Evolutionary conservation across 2,888 invertebrate genomes (phyloP), one percentile per base, ranked within the genome.

Genomic region (Lasiommata megera): DNA sequence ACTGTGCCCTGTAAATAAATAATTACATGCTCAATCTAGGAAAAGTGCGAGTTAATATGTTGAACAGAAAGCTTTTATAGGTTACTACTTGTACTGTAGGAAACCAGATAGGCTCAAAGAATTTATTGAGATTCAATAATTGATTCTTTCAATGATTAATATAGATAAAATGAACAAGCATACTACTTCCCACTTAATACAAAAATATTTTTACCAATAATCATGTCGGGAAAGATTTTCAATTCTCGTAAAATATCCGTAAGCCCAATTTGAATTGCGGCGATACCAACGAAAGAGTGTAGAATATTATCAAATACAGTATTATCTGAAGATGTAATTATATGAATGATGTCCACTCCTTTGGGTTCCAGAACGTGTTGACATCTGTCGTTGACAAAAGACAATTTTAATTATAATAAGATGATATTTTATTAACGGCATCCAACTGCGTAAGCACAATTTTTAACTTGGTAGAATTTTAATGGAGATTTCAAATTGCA

Each of bases 1-100:
- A 18, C 98, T 98, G 79, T 98, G 98, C 0, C 99, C 97, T 91
- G 56, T 8, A 47, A 31, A n/a, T n/a, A n/a, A n/a, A n/a, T n/a
- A n/a, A n/a, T n/a, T n/a, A n/a, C n/a, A n/a, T n/a, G n/a, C n/a
- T n/a, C n/a, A n/a, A 7, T 31, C 1, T 7, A 31, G 7, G 9
- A 31, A 9, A 1, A 9, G 31, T 31, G 7, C 9, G 9, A 31
- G 3, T 31, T 31, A 5, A 7, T 7, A 9, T 9, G 7, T 31
- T 31, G 31, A 1, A 7, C 28, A 28, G 3, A 28, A n/a, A n/a
- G n/a, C n/a, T n/a, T n/a, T n/a, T n/a, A n/a, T n/a, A n/a, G n/a
- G n/a, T n/a, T n/a, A n/a, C n/a, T n/a, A n/a, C n/a, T n/a, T n/a
- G n/a, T n/a, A n/a, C n/a, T n/a, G n/a, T n/a, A n/a, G n/a, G n/a